These are phyloP conservation scores for Cladopsammia gracilis DNA, from an alignment of 64 coral and sea anemone species.

Conservation along the genomic window DNA sequence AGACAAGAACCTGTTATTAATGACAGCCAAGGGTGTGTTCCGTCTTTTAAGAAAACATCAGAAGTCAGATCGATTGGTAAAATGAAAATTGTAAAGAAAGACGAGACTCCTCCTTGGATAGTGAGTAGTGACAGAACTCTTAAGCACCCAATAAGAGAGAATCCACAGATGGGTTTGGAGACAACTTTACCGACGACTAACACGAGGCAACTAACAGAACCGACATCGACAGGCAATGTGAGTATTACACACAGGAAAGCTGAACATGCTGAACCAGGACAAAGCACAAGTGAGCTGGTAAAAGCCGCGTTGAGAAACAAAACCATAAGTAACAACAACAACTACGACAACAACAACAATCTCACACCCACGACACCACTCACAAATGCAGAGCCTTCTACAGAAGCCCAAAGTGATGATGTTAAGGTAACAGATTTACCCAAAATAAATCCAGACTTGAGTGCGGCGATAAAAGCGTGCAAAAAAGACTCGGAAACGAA, in stretches of 20 bases:
- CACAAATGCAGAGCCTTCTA: background rate
- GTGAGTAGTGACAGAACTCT: background rate
- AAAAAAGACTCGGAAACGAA: background rate
- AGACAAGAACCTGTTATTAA: background rate
- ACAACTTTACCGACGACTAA: background rate
- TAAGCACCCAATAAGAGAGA: background rate
- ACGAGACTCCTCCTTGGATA: background rate
- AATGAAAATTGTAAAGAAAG: constrained; percentile 8
- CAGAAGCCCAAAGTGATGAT: background rate
- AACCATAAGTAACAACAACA: background rate
- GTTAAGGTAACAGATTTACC: background rate
- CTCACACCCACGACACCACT: background rate
- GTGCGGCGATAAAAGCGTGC: background rate
- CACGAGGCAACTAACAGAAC: background rate
- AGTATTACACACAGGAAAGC: background rate
- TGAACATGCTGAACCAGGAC: background rate
- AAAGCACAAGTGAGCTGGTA: background rate
- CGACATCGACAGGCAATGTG: background rate
- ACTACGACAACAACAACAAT: background rate
- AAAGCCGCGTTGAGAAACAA: background rate
- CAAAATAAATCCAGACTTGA: too few relatives aligned
- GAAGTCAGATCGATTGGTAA: constrained; percentile 14
- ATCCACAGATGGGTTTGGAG: background rate
- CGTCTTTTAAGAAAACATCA: background rate
- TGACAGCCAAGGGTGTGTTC: background rate